phyloP scores from a whole-genome alignment of 2,797 vertebrate genomes.

The Falco peregrinus region DNA sequence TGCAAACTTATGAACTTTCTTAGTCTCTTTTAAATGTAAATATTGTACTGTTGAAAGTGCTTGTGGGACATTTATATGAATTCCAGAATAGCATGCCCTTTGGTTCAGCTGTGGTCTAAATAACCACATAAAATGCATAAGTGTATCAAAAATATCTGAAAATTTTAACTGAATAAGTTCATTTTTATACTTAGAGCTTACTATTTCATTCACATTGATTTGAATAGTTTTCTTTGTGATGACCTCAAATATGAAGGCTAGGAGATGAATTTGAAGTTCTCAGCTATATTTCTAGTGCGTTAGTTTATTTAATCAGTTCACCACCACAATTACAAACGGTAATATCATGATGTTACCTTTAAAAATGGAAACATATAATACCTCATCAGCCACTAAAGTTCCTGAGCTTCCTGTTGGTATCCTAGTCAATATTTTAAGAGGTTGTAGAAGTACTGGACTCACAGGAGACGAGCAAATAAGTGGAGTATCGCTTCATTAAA shows the following conservation, averaged over 20 bases:
- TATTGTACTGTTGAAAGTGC: conserved; percentile 27
- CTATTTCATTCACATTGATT: not conserved
- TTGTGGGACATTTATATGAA: conserved; percentile 25
- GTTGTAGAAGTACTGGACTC: not conserved
- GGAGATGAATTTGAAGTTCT: not conserved
- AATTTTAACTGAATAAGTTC: not conserved
- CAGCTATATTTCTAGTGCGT: not conserved
- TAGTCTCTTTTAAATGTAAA: conserved; percentile 65
- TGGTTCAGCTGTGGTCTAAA: conserved; percentile 5
- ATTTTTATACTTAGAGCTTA: not conserved
- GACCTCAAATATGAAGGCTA: not conserved
- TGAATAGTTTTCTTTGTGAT: not conserved
- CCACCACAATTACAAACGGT: not conserved
- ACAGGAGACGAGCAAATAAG: not conserved
- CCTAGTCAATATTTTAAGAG: not conserved
- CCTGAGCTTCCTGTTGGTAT: not conserved
- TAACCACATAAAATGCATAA: not conserved
- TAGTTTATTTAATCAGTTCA: not conserved
- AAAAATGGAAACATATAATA: not conserved
- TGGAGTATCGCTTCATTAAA: not conserved
- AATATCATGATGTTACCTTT: not conserved
- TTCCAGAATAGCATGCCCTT: conserved; percentile 11
- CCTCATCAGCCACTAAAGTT: not conserved
- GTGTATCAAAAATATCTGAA: not conserved
- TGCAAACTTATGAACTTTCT: conserved; percentile 51